Conservation (phyloP, 2,797 vertebrate genomes). For the Karalla daura region DNA sequence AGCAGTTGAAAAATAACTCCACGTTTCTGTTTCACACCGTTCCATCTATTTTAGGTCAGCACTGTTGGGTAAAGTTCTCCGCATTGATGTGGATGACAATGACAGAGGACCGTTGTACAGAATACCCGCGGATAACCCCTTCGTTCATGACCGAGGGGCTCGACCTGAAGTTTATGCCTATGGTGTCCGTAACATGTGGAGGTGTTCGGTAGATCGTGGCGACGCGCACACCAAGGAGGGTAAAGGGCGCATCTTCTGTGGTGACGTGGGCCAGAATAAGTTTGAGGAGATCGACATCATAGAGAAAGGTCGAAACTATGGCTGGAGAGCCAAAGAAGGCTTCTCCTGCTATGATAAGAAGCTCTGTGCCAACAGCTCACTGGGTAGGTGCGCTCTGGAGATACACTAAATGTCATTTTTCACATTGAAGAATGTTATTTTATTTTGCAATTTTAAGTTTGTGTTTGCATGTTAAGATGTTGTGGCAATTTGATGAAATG, state of each 20-base stretch:
- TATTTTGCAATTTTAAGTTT: too few species aligned
- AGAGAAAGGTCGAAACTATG: constrained; percentile 92
- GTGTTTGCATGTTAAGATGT: neutral
- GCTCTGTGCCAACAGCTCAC: constrained; percentile 91
- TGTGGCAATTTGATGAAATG: neutral
- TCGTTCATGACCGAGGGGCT: constrained; percentile 80
- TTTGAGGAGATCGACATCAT: constrained; percentile 95
- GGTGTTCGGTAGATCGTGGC: constrained; percentile 94
- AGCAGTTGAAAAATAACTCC: neutral
- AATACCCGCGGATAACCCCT: constrained; percentile 93
- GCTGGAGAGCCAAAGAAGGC: constrained; percentile 96
- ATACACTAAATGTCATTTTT: too few species aligned
- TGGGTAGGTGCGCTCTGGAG: constrained; percentile 81
- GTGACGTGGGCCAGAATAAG: constrained; percentile 96
- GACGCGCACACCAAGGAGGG: constrained; percentile 87
- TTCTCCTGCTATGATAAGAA: constrained; percentile 96
- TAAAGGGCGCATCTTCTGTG: constrained; percentile 94
- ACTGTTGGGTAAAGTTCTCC: constrained; percentile 93
- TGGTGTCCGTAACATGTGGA: constrained; percentile 96
- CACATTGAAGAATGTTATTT: too few species aligned
- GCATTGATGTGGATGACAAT: constrained; percentile 89
- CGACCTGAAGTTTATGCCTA: constrained; percentile 93
- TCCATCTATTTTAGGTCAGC: constrained; percentile 82
- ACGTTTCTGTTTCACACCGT: neutral
- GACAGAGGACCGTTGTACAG: constrained; percentile 87